Percentiles rank a stretch among this genome's conserved stretches.
phyloP scores from a whole-genome alignment of 2,797 vertebrate genomes.

The Lithobates pipiens region DNA sequence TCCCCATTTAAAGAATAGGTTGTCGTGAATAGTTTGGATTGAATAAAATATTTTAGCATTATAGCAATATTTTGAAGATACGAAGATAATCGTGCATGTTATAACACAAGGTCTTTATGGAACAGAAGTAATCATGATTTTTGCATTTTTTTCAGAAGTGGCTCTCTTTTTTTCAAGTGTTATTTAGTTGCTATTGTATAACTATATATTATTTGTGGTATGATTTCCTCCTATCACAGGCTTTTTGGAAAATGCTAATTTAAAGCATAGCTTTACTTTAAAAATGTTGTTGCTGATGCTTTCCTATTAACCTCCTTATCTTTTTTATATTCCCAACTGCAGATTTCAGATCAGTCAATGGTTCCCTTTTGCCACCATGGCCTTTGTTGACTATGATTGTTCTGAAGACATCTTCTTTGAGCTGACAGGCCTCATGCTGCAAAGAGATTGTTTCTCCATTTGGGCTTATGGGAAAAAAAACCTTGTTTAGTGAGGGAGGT shows the following conservation, averaged over 20 bases:
- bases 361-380: no score
- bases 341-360: no score
- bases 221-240: neutral
- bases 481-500: no score
- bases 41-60: neutral
- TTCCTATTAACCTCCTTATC: no score
- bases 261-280: neutral
- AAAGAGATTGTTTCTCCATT: no score
- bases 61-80: neutral
- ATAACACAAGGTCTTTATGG: slow-evolving; percentile 2
- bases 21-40: neutral
- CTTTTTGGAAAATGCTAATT: neutral
- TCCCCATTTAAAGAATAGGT: neutral
- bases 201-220: neutral
- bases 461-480: no score
- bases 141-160: neutral
- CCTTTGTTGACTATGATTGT: no score
- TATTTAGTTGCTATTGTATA: neutral
- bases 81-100: neutral
- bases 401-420: no score
- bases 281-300: no score
- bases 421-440: no score
- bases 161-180: neutral
- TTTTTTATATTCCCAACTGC: no score
- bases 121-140: neutral